Evolutionary conservation across 1,140 invertebrate species (phyloP), one percentile per base, ranked within the genome.

Genomic region (Drosophila azteca): DNA sequence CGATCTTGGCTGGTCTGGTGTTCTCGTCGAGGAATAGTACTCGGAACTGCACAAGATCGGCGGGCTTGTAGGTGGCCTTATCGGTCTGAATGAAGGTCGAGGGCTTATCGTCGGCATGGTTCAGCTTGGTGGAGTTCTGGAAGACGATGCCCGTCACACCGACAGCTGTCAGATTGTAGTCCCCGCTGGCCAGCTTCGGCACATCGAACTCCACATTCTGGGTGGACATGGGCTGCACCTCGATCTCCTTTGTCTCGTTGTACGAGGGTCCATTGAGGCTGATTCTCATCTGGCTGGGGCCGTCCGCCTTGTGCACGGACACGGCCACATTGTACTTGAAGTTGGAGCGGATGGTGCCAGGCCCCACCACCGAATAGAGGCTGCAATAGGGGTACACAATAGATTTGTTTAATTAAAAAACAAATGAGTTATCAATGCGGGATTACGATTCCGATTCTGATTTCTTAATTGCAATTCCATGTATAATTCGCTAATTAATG

Each of bases 41-140:
- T 70, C 98, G 94, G 85, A 98, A 99, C 83, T 96, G 94, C 6
- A 99, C 95, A 66, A 94, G 94, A 83, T 96, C 95, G 9, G 95
- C 95, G 0, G 97, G 97, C 90, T 98, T 97, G 91, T 99, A 99
- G 60, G 98, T 96, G 2, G 96, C 95, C 92, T 98, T 97, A 92
- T 99, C 98, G 0, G 97, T 98, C 92, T 99, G 98, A 70, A 99
- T 95, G 78, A 98, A 97, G 2, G 98, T 94, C 7, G 97, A 97
- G 74, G 96, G 96, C 79, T 96, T 97, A 90, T 98, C 97, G 51
- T 95, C 94, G n/a, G 96, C 93, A 91, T 95, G 97, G 3, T 94
- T 92, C 1, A 98, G 82, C 0, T 93, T 92, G 1, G 95, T 95
- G 8, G 95, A 94, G 66, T 97, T 95, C 17, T 92, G 92, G 90